Percentiles rank a stretch among this genome's conserved stretches.
Evolutionary conservation across 2,113 vertebrate species (phyloP).

Genomic region (Etia nguti): DNA sequence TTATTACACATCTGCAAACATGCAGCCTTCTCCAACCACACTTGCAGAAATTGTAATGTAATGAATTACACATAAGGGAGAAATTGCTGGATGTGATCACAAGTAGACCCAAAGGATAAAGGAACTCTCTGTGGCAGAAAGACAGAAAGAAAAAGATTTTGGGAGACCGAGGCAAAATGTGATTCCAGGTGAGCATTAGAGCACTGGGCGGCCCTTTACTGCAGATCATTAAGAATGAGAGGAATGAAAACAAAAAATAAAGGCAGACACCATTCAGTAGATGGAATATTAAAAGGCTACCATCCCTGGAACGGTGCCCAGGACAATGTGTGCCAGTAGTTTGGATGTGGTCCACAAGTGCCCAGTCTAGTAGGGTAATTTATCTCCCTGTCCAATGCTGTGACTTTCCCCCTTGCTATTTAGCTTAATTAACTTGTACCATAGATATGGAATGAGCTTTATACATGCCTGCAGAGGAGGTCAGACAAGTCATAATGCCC

Average conservation of each 20-base stretch:
- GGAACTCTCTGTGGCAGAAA: background rate
- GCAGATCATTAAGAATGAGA: conserved; percentile 11
- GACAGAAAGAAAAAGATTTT: background rate
- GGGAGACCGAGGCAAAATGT: background rate
- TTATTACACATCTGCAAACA: background rate
- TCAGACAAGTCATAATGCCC: background rate
- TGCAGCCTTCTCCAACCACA: background rate
- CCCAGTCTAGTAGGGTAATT: conserved; percentile 9
- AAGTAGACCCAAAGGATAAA: background rate
- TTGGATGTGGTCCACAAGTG: conserved; percentile 24
- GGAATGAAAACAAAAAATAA: background rate
- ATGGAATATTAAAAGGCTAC: conserved; percentile 24
- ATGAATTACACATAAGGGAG: background rate
- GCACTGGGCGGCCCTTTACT: background rate
- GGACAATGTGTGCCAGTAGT: conserved; percentile 5
- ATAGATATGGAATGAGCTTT: background rate
- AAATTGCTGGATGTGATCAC: background rate
- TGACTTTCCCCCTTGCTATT: background rate
- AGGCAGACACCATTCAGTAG: background rate
- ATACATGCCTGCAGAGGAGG: background rate
- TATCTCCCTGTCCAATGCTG: background rate
- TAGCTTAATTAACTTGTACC: conserved; percentile 15
- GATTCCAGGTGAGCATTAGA: background rate
- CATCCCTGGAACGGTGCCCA: conserved; percentile 15
- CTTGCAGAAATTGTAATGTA: background rate